Base-by-base conservation (phyloP, 2,113 vertebrate species). In the Pygathrix nemaeus region DNA sequence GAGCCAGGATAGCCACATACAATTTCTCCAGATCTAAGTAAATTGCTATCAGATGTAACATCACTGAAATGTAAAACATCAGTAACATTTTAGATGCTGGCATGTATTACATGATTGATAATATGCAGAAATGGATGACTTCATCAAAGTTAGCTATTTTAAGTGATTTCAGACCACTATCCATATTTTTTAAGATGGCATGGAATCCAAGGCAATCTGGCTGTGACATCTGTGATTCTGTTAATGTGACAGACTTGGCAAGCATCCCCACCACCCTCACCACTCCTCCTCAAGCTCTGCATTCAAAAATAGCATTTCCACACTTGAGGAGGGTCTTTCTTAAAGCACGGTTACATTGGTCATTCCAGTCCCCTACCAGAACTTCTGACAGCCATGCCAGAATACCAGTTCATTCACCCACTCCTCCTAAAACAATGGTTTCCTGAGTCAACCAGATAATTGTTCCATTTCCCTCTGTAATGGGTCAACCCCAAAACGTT, bases 211-310 rank as follows among this genome's bases (percentile, higher is more conserved):
- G 35, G 59, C 90, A 73, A 87, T 95, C 80, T 96, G 84, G 64
- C 87, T 45, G n/a, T 75, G 84, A 79, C 88, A 93, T 88, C 90
- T 96, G 92, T 17, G 27, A 84, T 68, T 92, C 95, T 96, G 96
- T 84, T 90, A 98, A 96, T 81, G 80, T 79, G 96, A 87, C 52
- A 96, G 83, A 76, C 75, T 83, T 93, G 95, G 90, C 78, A 50
- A 78, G 61, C 27, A 13, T 43, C 32, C 2, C 70, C 40, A 4
- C 10, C 13, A 0, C 14, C 14, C 70, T 92, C 72, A 14, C 30
- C 35, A 16, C 73, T 52, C 45, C 72, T 85, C 59, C 72, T 85
- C 68, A 90, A 82, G 45, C 35, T 66, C 43, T 17, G 43, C 48
- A 18, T n/a, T 43, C 70, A 75, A 80, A 96, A 20, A 86, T 2